Percentiles rank a stretch among this genome's conserved stretches.
These are phyloP conservation scores for Sinocyclocheilus maitianheensis DNA, from an alignment of 2,113 vertebrate species.

Conservation along the genomic window DNA sequence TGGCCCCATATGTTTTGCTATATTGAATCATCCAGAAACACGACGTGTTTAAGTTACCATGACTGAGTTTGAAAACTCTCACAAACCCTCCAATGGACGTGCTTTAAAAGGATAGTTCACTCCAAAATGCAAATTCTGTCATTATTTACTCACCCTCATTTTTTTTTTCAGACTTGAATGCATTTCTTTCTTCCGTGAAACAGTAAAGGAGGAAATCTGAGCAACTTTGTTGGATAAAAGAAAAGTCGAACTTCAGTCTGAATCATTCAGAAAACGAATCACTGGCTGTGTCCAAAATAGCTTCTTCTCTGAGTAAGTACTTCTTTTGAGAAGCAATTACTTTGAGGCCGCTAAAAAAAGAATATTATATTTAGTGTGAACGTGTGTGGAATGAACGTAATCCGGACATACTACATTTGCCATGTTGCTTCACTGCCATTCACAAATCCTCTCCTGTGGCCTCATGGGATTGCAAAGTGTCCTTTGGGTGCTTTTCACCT, in stretches of 20 bases:
- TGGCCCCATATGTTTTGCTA: slow-evolving; percentile 61
- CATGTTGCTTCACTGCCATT: too few species aligned
- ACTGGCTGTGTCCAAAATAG: too few species aligned
- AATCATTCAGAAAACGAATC: too few species aligned
- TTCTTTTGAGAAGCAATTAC: too few species aligned
- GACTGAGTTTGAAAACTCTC: background rate
- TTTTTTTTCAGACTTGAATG: background rate
- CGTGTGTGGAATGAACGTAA: too few species aligned
- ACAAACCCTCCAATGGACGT: background rate
- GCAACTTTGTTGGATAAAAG: background rate
- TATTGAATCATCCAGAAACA: slow-evolving; percentile 40
- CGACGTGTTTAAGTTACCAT: slow-evolving; percentile 8
- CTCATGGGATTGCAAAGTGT: too few species aligned
- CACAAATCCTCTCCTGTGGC: too few species aligned
- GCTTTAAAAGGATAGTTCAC: slow-evolving; percentile 12
- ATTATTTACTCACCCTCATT: background rate
- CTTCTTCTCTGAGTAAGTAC: too few species aligned
- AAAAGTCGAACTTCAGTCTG: background rate
- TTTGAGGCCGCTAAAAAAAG: too few species aligned
- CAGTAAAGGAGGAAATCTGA: background rate
- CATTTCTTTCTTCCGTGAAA: background rate
- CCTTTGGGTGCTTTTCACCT: too few species aligned
- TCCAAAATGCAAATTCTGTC: background rate
- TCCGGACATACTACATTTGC: too few species aligned
- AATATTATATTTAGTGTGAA: too few species aligned